Percentiles rank a stretch among this genome's conserved stretches.
Evolutionary conservation across 2,113 vertebrate genomes (phyloP).

Genomic region (Ceyx margarethae): DNA sequence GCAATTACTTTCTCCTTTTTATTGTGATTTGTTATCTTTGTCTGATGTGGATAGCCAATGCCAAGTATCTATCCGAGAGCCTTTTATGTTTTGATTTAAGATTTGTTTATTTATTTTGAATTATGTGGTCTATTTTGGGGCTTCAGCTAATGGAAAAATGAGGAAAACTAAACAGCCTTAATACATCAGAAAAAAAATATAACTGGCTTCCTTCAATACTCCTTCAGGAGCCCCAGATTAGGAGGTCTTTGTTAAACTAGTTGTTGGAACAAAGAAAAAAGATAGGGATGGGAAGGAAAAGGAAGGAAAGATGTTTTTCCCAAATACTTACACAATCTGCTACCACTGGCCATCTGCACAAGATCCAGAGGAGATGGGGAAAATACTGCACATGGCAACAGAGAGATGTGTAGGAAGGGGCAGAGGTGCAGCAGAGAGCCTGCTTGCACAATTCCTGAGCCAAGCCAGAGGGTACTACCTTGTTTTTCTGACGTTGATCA

Average conservation of each 20-base stretch:
- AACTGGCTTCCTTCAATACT: neutral
- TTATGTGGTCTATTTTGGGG: neutral
- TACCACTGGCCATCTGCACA: neutral
- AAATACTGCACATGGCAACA: neutral
- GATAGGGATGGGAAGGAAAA: neutral
- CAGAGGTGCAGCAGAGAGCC: neutral
- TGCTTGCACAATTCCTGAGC: neutral
- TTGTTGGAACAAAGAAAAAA: neutral
- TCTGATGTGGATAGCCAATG: neutral
- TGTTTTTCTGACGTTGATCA: neutral
- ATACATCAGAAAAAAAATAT: neutral
- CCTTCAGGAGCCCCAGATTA: neutral
- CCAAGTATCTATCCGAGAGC: neutral
- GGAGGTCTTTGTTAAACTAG: neutral
- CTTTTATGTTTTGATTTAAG: neutral
- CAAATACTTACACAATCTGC: neutral
- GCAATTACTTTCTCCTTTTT: constrained; percentile 40
- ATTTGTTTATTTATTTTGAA: neutral
- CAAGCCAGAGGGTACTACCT: neutral
- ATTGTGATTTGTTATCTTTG: constrained; percentile 8
- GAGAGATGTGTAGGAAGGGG: neutral
- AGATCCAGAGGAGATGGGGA: neutral
- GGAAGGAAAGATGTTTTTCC: neutral
- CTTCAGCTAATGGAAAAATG: neutral
- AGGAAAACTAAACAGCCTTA: neutral